phyloP scores from a whole-genome alignment of 2,113 vertebrate genomes.

The Brienomyrus longianalis region DNA sequence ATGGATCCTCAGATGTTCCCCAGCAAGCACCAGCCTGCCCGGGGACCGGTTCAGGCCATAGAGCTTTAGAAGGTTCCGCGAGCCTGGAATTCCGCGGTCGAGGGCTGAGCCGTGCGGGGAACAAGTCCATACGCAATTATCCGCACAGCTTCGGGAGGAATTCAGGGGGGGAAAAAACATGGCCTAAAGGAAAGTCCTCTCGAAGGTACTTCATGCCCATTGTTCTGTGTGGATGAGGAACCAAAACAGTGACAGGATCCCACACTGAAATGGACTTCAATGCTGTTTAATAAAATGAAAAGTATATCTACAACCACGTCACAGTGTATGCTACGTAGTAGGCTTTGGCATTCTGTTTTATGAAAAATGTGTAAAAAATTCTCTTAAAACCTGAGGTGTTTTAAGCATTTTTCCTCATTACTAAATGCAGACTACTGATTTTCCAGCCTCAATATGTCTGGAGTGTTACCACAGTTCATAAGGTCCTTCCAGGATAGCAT shows the following conservation, averaged over 20 bases:
- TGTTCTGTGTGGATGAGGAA: not conserved
- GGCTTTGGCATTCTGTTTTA: not conserved
- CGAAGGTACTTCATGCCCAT: not conserved
- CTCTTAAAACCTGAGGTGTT: not conserved
- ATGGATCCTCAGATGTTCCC: not conserved
- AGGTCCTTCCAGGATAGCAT: not conserved
- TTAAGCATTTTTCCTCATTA: not conserved
- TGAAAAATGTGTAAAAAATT: not conserved
- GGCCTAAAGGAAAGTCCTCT: not conserved
- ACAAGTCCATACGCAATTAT: not conserved
- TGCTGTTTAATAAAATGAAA: not conserved
- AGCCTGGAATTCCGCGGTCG: not conserved
- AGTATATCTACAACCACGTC: not conserved
- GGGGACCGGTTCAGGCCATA: not conserved
- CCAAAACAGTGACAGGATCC: not conserved
- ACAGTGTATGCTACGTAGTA: not conserved
- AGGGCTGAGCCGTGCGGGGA: not conserved
- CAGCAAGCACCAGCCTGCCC: conserved; percentile 1
- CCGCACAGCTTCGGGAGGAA: not conserved
- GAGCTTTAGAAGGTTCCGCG: not conserved
- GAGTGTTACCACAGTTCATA: not conserved
- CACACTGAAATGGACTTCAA: not conserved
- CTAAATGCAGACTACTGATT: not conserved
- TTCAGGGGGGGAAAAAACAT: not conserved
- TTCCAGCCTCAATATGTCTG: not conserved